Percentiles rank a stretch among this genome's conserved stretches.
Conservation (phyloP, 2,113 vertebrate species). For the Boulengeromyrus knoepffleri region DNA sequence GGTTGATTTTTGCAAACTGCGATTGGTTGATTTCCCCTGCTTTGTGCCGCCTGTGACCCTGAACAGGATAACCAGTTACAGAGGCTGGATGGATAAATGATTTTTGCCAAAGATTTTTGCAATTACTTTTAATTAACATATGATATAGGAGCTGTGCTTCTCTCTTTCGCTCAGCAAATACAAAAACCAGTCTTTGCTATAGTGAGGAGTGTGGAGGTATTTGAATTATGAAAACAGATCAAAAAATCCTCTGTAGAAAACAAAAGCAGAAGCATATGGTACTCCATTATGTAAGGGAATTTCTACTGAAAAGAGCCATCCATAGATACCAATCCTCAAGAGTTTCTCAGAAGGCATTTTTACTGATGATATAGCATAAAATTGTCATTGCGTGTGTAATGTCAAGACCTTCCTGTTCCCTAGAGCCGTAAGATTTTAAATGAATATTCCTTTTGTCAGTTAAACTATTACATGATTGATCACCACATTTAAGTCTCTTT, state of each 20-base stretch:
- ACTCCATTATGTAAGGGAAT: background rate
- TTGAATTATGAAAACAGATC: background rate
- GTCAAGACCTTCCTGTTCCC: constrained; percentile 5
- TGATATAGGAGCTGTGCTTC: background rate
- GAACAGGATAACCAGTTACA: background rate
- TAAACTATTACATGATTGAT: constrained; percentile 51
- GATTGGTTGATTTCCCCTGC: background rate
- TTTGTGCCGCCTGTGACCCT: background rate
- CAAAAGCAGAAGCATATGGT: background rate
- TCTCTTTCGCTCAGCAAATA: background rate
- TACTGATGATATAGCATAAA: constrained; percentile 11
- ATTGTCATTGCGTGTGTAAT: constrained; percentile 14
- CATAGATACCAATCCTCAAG: background rate
- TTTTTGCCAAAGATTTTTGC: background rate
- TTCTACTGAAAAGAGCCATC: background rate
- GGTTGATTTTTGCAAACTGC: background rate
- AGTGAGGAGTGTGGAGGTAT: background rate
- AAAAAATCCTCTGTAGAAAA: background rate
- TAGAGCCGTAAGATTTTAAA: constrained; percentile 18
- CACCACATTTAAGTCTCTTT: constrained; percentile 58
- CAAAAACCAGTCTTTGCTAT: background rate
- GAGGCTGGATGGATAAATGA: background rate
- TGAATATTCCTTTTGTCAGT: constrained; percentile 26
- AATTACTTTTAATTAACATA: background rate
- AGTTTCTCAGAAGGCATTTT: constrained; percentile 10